Evolutionary conservation across 2,113 vertebrate genomes (phyloP).

Genomic region (Empidonax traillii): DNA sequence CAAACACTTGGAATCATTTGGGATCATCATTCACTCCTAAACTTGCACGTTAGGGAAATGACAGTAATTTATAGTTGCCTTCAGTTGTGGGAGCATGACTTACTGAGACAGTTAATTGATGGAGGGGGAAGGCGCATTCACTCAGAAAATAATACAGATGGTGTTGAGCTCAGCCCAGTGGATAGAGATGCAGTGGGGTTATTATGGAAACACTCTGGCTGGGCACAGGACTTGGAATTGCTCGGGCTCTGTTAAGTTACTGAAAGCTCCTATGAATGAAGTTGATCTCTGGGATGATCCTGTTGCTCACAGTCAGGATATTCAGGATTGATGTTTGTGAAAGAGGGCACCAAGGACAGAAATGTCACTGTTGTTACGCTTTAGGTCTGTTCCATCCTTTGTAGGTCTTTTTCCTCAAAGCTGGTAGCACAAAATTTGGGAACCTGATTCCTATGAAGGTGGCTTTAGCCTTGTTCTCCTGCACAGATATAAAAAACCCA

Average conservation of each 20-base stretch:
- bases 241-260: not conserved
- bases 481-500: not conserved
- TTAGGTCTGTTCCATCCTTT: not conserved
- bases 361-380: not conserved
- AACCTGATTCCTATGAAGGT: not conserved
- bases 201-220: not conserved
- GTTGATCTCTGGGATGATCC: not conserved
- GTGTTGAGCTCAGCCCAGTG: not conserved
- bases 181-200: not conserved
- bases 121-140: not conserved
- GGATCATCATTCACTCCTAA: not conserved
- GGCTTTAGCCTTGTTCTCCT: not conserved
- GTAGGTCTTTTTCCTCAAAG: not conserved
- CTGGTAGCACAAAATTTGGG: not conserved
- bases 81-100: not conserved
- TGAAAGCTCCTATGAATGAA: not conserved
- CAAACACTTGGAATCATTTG: slow-evolving; percentile 8
- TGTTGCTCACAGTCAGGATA: not conserved
- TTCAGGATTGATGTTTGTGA: not conserved
- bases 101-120: not conserved
- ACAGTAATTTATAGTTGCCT: not conserved
- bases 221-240: not conserved
- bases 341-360: not conserved
- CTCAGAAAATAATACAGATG: not conserved
- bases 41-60: not conserved